These are phyloP conservation scores for Paralichthys olivaceus DNA, from an alignment of 2,113 vertebrate genomes.

Conservation along the genomic window DNA sequence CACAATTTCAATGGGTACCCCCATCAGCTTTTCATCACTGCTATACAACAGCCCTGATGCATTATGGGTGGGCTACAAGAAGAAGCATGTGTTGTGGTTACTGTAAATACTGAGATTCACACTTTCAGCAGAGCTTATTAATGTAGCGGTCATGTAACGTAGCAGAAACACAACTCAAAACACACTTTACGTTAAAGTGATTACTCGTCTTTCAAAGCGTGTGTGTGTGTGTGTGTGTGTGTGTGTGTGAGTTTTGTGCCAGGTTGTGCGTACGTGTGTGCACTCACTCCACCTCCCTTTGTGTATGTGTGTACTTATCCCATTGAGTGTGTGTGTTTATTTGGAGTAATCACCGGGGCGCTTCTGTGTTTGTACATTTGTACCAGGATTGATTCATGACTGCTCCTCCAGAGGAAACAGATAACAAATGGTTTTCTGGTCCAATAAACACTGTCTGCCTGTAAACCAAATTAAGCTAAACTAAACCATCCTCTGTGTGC, in stretches of 20 bases:
- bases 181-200: slow-evolving; percentile 3
- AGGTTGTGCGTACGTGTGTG: slow-evolving; percentile 10
- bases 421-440: slow-evolving; percentile 78
- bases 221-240: not conserved
- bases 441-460: slow-evolving; percentile 69
- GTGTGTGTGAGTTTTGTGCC: slow-evolving; percentile 6
- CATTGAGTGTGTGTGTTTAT: slow-evolving; percentile 68
- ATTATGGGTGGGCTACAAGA: slow-evolving; percentile 17
- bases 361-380: slow-evolving; percentile 78
- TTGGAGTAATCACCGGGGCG: slow-evolving; percentile 74
- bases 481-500: slow-evolving; percentile 52
- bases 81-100: slow-evolving; percentile 17
- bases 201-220: slow-evolving; percentile 1
- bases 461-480: slow-evolving; percentile 69
- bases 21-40: slow-evolving; percentile 10
- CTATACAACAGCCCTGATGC: not conserved
- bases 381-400: slow-evolving; percentile 72
- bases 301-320: slow-evolving; percentile 10
- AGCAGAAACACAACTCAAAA: slow-evolving; percentile 14
- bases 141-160: not conserved
- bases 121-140: slow-evolving; percentile 26
- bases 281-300: not conserved
- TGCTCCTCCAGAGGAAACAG: slow-evolving; percentile 67
- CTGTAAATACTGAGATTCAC: slow-evolving; percentile 37
- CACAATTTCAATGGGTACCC: not conserved